phyloP scores from a whole-genome alignment of 2,797 vertebrate genomes.

The Pangasius macronema region DNA sequence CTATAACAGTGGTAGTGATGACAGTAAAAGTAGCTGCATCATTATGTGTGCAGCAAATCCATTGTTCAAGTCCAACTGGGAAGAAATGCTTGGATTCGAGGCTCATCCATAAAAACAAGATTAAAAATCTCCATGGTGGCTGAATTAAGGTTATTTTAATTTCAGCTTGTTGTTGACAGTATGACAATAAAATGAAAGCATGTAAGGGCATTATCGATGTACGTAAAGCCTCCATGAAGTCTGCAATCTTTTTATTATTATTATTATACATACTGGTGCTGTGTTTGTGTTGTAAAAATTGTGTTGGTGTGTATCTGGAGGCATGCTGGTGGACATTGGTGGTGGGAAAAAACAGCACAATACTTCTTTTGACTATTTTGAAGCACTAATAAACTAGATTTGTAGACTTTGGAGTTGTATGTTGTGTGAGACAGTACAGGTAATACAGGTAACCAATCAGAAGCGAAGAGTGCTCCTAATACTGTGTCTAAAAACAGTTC shows the following conservation, averaged over 20 bases:
- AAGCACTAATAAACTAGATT: background rate
- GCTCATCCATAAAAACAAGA: background rate
- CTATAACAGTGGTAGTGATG: background rate
- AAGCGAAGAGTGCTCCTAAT: background rate
- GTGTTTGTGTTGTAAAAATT: background rate
- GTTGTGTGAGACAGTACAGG: background rate
- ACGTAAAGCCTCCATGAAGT: background rate
- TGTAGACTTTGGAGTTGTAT: background rate
- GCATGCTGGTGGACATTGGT: background rate
- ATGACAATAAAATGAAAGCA: too few species aligned
- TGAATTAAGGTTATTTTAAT: background rate
- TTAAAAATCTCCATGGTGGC: background rate
- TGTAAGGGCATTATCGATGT: background rate
- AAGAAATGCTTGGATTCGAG: background rate
- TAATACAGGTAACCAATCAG: background rate
- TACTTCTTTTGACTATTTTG: background rate
- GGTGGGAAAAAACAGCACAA: too few species aligned
- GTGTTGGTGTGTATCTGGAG: background rate
- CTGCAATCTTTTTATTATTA: background rate
- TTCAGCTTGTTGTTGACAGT: background rate
- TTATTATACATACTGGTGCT: too few species aligned
- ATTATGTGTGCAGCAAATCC: background rate
- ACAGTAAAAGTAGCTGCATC: conserved; percentile 1
- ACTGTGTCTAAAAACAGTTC: background rate
- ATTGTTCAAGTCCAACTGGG: background rate